These are phyloP conservation scores for Candoia aspera DNA, from an alignment of 2,113 vertebrate species.

Conservation along the genomic window DNA sequence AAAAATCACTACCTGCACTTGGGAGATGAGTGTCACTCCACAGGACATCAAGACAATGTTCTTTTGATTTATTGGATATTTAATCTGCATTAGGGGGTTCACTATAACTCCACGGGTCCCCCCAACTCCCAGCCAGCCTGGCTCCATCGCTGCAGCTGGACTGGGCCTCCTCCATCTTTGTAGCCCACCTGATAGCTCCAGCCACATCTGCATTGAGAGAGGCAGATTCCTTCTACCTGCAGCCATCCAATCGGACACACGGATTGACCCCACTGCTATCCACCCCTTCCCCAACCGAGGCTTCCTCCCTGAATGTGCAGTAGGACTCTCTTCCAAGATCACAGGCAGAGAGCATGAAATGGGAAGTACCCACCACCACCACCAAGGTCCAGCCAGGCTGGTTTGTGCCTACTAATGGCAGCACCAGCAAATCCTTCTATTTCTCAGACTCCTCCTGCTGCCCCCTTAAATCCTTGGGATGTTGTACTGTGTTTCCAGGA, in stretches of 20 bases:
- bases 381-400: slow-evolving; percentile 53
- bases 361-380: slow-evolving; percentile 41
- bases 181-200: not conserved
- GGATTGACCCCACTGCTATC: not conserved
- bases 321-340: not conserved
- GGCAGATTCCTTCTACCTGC: not conserved
- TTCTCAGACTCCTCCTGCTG: slow-evolving; percentile 58
- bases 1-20: not conserved
- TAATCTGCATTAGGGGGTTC: too few relatives aligned
- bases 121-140: not conserved
- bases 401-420: slow-evolving; percentile 51
- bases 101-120: not conserved
- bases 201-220: not conserved
- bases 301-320: not conserved
- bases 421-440: slow-evolving; percentile 64
- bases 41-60: not conserved
- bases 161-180: not conserved
- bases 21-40: not conserved
- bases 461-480: slow-evolving; percentile 83
- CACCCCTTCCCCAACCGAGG: not conserved
- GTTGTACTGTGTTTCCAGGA: slow-evolving; percentile 88
- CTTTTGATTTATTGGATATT: not conserved
- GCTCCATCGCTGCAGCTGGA: not conserved
- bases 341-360: slow-evolving; percentile 48
- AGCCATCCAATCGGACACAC: not conserved